phyloP scores from a whole-genome alignment of 1,140 invertebrate species.

The Amphibalanus amphitrite region DNA sequence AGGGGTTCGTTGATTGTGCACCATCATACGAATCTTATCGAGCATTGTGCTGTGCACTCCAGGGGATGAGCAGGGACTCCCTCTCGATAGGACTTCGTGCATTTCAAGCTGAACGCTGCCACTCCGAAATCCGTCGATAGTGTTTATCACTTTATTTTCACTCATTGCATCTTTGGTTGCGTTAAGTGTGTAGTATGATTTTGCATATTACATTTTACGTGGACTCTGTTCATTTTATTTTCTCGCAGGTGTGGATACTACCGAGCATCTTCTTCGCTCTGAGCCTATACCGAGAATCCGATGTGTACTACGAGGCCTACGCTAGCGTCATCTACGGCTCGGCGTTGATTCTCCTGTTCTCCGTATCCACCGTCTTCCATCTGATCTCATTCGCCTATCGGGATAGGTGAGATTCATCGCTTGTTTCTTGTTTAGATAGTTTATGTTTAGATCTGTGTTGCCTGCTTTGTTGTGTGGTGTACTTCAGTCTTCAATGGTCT shows the following conservation, averaged over 20 bases:
- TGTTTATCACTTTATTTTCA: neutral
- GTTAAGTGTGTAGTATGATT: conserved; percentile 7
- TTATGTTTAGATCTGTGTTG: too few relatives aligned
- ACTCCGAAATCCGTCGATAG: too few relatives aligned
- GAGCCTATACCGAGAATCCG: conserved; percentile 51
- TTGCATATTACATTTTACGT: neutral
- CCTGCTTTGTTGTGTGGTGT: too few relatives aligned
- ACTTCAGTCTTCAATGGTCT: too few relatives aligned
- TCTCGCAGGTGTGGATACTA: conserved; percentile 49
- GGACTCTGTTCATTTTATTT: conserved; percentile 7
- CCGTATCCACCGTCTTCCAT: conserved; percentile 79
- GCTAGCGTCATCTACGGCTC: conserved; percentile 69
- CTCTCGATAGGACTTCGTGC: neutral
- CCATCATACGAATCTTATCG: too few relatives aligned
- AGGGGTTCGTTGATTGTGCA: too few relatives aligned
- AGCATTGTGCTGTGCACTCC: too few relatives aligned
- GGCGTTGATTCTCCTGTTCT: conserved; percentile 67
- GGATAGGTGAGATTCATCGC: conserved; percentile 21
- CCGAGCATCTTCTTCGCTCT: conserved; percentile 56
- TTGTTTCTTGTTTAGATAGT: neutral
- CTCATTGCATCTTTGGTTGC: neutral
- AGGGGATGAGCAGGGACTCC: too few relatives aligned
- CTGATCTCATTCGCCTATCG: conserved; percentile 48
- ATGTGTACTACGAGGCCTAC: conserved; percentile 49
- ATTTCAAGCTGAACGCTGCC: neutral